Evolutionary conservation across 1,140 invertebrate genomes (phyloP), one percentile per base, ranked within the genome.

Genomic region (Tribolium madens): DNA sequence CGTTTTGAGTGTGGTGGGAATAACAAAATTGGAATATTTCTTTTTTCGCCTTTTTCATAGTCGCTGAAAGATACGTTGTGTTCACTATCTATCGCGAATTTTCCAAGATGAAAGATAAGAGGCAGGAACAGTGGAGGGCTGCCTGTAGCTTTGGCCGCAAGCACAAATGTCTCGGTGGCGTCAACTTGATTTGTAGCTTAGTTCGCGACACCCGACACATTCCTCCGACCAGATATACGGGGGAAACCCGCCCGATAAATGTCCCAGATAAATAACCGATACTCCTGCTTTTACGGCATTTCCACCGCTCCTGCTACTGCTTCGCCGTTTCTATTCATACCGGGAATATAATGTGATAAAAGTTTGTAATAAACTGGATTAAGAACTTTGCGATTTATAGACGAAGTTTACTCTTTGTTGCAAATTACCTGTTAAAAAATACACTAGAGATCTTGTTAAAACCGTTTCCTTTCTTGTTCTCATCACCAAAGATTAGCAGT

Each of bases 351-450:
- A 64, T 64, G 57, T 64, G 57, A 64, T 64, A 64, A 64, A 64
- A 64, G 57, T 64, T 64, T 64, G 57, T 64, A 64, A 64, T 64
- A 64, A 64, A 64, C 57, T 64, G 57, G 57, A 64, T 64, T 64
- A 64, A 64, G 57, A 64, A 64, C 57, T 64, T 64, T 26, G 21
- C 21, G 26, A 64, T 64, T 64, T 64, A 64, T 64, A 64, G 57
- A 26, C 57, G 57, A 64, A 64, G 57, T 64, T 64, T 64, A 64
- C 57, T 64, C 57, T 64, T 64, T 64, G 21, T 26, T 64, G 21
- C 31, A 64, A 64, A 64, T 64, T 64, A 64, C 57, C 31, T 64
- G 36, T 64, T 64, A 64, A 64, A 64, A 64, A 64, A 64, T 33
- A 64, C 57, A 64, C 57, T 3, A 21, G 21, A 60, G 53, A 18